Conservation (phyloP, 2,113 vertebrate species). For the Sorex araneus region DNA sequence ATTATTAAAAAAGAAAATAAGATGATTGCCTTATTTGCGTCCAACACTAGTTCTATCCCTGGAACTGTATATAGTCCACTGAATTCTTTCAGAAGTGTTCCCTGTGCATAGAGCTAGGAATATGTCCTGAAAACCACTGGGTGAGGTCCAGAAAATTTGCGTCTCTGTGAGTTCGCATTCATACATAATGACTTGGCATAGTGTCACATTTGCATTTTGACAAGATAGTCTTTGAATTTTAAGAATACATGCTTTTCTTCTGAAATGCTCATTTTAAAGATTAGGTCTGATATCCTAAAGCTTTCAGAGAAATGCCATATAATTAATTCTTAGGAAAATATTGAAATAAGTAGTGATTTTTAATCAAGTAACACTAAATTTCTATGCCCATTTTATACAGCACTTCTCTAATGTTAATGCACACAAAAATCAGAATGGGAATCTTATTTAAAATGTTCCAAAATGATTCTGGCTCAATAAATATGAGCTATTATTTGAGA, state of each 20-base stretch:
- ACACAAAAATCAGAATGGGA: background rate
- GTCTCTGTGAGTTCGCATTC: no score
- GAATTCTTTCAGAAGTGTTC: no score
- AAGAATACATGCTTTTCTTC: background rate
- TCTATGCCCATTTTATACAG: background rate
- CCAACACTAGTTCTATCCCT: no score
- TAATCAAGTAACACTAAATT: background rate
- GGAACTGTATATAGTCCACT: no score
- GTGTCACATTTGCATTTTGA: no score
- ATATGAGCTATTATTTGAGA: background rate
- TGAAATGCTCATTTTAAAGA: background rate
- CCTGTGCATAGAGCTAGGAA: no score
- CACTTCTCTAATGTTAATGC: background rate
- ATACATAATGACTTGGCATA: no score
- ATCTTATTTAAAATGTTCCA: constrained; percentile 2
- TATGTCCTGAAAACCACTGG: no score
- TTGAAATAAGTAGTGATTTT: constrained; percentile 8
- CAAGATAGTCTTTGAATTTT: background rate
- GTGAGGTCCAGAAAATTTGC: no score
- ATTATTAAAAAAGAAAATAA: no score
- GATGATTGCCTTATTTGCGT: no score
- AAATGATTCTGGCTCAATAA: background rate
- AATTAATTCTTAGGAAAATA: background rate
- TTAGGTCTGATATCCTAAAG: background rate
- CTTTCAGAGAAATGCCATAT: background rate